Conservation (phyloP, 35 echinoderm and acorn worm species). For the Apostichopus parvimensis region DNA sequence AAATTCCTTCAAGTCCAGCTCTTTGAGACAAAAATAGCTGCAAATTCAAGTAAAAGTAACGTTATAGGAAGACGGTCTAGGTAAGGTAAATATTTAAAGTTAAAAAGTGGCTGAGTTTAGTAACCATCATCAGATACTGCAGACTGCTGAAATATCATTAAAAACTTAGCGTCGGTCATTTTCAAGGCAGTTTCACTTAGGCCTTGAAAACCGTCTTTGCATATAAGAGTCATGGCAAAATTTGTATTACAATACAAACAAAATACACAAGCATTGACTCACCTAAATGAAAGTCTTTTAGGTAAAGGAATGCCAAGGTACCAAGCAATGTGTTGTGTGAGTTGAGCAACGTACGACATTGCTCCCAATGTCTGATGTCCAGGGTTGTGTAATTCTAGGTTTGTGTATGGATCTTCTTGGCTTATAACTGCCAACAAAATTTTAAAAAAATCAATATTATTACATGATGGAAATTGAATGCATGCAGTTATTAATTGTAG, state of each 20-base stretch:
- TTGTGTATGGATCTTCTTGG: constrained; percentile 68
- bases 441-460: neutral
- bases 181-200: too few species aligned
- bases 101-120: too few species aligned
- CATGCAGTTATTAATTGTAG: too few species aligned
- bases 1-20: constrained; percentile 72
- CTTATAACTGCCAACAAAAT: constrained; percentile 57
- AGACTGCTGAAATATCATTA: too few species aligned
- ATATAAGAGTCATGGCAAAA: too few species aligned
- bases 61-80: too few species aligned
- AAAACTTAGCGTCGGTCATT: too few species aligned
- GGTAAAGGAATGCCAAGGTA: constrained; percentile 81
- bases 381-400: constrained; percentile 80
- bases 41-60: neutral
- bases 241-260: too few species aligned
- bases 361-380: constrained; percentile 71
- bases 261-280: neutral
- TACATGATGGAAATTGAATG: neutral
- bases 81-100: too few species aligned
- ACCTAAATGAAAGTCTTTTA: constrained; percentile 84
- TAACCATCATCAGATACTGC: too few species aligned
- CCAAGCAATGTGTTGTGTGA: constrained; percentile 67
- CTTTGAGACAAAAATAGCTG: constrained; percentile 82
- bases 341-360: constrained; percentile 76
- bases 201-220: too few species aligned